Conservation (phyloP, 2,888 invertebrate genomes). For the Meiosimyza decipiens region DNA sequence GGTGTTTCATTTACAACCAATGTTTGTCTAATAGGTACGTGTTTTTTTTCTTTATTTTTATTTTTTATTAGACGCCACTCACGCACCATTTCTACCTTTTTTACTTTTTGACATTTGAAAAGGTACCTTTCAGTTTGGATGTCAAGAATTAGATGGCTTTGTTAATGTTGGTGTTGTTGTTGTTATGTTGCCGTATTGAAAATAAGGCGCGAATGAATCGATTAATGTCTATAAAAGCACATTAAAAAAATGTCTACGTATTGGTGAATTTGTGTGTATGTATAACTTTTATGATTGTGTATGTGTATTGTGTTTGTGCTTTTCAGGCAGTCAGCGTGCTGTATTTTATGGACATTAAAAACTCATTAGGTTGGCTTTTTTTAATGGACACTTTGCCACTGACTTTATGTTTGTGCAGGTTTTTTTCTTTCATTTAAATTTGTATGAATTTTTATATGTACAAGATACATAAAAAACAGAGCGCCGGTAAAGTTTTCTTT, state of each 20-base stretch:
- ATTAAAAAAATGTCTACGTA: background rate
- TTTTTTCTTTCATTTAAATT: background rate
- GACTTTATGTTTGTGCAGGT: background rate
- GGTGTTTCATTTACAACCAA: no score
- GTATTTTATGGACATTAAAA: slow-evolving; percentile 55
- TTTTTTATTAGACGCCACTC: slow-evolving; percentile 16
- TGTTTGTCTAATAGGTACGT: no score
- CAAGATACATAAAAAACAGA: no score
- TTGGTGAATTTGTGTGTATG: slow-evolving; percentile 5
- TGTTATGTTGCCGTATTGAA: slow-evolving; percentile 38
- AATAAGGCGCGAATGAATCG: slow-evolving; percentile 57
- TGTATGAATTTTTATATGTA: no score
- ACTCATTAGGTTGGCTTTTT: slow-evolving; percentile 53
- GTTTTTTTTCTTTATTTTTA: background rate
- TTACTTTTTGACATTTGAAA: slow-evolving; percentile 5
- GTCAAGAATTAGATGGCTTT: slow-evolving; percentile 34
- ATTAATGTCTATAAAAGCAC: slow-evolving; percentile 43
- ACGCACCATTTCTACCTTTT: slow-evolving; percentile 7
- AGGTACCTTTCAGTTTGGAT: slow-evolving; percentile 33
- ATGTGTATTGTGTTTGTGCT: slow-evolving; percentile 1
- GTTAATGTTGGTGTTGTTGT: slow-evolving; percentile 28
- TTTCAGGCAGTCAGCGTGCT: slow-evolving; percentile 5
- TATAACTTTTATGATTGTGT: background rate
- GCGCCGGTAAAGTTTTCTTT: no score
- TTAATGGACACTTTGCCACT: slow-evolving; percentile 7